These are phyloP conservation scores for Rotaria macrura DNA, from an alignment of 2,888 invertebrate genomes.

Conservation along the genomic window DNA sequence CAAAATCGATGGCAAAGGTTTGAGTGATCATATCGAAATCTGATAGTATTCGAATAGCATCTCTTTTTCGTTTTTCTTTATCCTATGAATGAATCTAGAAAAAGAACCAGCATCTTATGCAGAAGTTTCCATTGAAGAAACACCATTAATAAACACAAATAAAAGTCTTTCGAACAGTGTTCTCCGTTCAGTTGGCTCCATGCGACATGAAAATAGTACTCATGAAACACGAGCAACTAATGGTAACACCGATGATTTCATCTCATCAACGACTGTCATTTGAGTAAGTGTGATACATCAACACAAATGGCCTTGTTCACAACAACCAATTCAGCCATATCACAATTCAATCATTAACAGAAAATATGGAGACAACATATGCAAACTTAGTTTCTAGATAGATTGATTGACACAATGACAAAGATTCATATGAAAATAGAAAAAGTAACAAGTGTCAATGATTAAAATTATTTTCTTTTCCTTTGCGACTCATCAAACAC, in stretches of 20 bases:
- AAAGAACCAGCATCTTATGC: conserved; percentile 6
- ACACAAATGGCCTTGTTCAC: background rate
- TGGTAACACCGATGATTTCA: background rate
- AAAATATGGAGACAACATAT: background rate
- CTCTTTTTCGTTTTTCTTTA: too few species aligned
- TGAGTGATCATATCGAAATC: background rate
- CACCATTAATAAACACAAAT: background rate
- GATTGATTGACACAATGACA: background rate
- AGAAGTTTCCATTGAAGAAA: background rate
- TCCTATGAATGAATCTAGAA: background rate
- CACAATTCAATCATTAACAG: background rate
- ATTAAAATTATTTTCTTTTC: background rate
- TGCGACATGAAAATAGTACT: background rate
- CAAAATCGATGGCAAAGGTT: conserved; percentile 8
- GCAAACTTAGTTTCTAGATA: background rate
- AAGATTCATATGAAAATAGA: background rate
- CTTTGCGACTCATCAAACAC: background rate
- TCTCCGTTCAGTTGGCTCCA: background rate
- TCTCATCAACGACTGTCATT: background rate
- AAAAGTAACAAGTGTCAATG: background rate
- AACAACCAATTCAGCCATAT: background rate
- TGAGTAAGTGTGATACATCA: background rate
- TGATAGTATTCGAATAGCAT: too few species aligned
- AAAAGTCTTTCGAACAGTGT: background rate
- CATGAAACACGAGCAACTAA: background rate